Base-by-base conservation (phyloP, 2,888 invertebrate genomes). In the Orthosia gracilis region DNA sequence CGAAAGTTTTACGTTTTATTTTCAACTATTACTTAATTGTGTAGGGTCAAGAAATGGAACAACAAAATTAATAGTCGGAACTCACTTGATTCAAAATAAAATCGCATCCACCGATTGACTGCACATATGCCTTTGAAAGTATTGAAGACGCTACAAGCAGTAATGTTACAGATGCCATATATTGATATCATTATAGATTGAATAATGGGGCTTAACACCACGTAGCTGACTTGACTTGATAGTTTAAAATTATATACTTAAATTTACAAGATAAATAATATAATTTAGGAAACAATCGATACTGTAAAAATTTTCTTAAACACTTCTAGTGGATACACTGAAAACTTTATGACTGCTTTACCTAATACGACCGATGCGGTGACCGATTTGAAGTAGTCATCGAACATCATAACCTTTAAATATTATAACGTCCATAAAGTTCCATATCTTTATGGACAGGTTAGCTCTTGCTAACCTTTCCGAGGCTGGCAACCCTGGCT, bases 341-440 rank as follows among this genome's bases (percentile, higher is more conserved):
- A 62, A 62, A 57, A 40, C n/a, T 63, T 71, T 64, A 76, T 21
- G 40, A 54, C 23, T 55, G 40, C 57, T 47, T 50, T 57, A 18
- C 7, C 15, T 57, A 57, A 49, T 54, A 49, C 49, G 54, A n/a
- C 69, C 55, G 26, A 23, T 13, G 31, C 54, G 47, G 59, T 76
- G 80, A 79, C 58, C 66, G 67, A 81, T 74, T 81, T n/a, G 31
- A 40, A 61, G 52, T 31, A 66, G 47, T 50, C 66, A 67, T 67
- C 73, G 50, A 78, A 59, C 67, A 64, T 74, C 67, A 69, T 81
- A 78, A 81, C 78, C 69, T 69, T 74, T 81, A 74, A 78, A 81
- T 82, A 75, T 82, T 78, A 78, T 75, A 82, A 82, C 65, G 78
- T 61, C 70, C 70, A 80, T 77, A 75, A 73, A 69, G 23, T 69